These are phyloP conservation scores for Trichopria drosophilae DNA, from an alignment of 2,888 invertebrate species.

Conservation along the genomic window DNA sequence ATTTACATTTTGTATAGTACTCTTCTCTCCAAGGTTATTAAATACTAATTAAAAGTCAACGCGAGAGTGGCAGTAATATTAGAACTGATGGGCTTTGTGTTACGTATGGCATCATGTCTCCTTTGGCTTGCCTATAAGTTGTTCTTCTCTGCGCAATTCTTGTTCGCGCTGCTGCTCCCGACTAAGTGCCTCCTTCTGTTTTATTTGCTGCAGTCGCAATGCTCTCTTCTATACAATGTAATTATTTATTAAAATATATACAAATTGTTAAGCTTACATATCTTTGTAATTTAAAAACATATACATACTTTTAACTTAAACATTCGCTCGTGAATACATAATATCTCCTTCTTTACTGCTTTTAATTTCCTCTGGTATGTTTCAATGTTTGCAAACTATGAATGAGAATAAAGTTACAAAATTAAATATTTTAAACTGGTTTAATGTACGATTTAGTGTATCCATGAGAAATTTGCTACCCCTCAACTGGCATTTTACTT, in stretches of 20 bases:
- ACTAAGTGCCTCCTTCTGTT: conserved; percentile 56
- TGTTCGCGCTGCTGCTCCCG: conserved; percentile 49
- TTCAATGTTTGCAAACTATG: conserved; percentile 54
- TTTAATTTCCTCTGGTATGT: conserved; percentile 56
- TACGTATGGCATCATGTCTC: too few relatives aligned
- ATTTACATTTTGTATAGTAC: too few relatives aligned
- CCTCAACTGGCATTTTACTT: too few relatives aligned
- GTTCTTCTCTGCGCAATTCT: conserved; percentile 53
- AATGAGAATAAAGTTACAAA: conserved; percentile 3
- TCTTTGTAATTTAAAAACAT: conserved; percentile 9
- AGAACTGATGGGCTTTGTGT: too few relatives aligned
- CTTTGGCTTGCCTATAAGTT: conserved; percentile 25
- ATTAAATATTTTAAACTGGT: background rate
- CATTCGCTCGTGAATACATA: conserved; percentile 55
- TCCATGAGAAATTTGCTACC: too few relatives aligned
- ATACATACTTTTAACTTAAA: conserved; percentile 56
- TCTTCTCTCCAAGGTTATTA: too few relatives aligned
- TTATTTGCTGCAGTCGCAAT: conserved; percentile 54
- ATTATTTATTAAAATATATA: too few relatives aligned
- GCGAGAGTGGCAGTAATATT: too few relatives aligned
- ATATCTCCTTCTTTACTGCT: conserved; percentile 59
- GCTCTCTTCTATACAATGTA: conserved; percentile 54
- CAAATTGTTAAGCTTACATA: too few relatives aligned
- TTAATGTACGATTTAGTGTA: too few relatives aligned
- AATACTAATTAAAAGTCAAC: too few relatives aligned